Conservation (phyloP, 2,113 vertebrate genomes). For the Laticauda colubrina region DNA sequence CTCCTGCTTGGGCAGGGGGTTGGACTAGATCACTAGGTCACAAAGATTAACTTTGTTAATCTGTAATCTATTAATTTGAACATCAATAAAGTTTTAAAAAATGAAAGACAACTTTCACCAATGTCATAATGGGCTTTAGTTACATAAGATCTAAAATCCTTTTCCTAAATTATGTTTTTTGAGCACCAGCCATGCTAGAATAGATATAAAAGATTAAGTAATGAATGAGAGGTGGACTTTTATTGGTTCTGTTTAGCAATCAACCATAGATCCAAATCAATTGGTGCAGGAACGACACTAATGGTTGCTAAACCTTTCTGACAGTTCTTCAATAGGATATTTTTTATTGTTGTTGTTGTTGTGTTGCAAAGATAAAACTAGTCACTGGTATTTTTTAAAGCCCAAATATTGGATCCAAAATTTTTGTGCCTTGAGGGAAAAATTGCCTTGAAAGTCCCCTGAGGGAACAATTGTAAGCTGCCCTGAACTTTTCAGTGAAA, state of each 20-base stretch:
- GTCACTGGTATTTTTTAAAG: background rate
- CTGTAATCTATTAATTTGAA: background rate
- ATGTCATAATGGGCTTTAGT: background rate
- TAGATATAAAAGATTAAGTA: background rate
- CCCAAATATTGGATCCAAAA: background rate
- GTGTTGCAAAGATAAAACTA: conserved; percentile 1
- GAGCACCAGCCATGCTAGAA: background rate
- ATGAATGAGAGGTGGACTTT: background rate
- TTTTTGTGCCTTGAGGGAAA: background rate
- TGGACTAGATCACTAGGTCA: too few relatives aligned
- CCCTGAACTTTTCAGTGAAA: background rate
- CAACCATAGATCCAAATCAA: too few relatives aligned
- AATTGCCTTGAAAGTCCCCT: background rate
- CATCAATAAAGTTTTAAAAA: background rate
- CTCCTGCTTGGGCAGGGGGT: too few relatives aligned
- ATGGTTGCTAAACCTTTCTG: background rate
- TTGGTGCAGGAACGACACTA: background rate
- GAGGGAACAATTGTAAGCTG: background rate
- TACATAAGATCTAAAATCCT: background rate
- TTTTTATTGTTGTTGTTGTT: background rate
- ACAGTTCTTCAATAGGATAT: background rate
- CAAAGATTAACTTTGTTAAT: too few relatives aligned
- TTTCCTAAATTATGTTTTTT: background rate
- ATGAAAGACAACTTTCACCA: background rate
- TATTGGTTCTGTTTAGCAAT: background rate